Base-by-base conservation (phyloP, 92 coral and sea anemone genomes). In the Parazoanthus darwini region DNA sequence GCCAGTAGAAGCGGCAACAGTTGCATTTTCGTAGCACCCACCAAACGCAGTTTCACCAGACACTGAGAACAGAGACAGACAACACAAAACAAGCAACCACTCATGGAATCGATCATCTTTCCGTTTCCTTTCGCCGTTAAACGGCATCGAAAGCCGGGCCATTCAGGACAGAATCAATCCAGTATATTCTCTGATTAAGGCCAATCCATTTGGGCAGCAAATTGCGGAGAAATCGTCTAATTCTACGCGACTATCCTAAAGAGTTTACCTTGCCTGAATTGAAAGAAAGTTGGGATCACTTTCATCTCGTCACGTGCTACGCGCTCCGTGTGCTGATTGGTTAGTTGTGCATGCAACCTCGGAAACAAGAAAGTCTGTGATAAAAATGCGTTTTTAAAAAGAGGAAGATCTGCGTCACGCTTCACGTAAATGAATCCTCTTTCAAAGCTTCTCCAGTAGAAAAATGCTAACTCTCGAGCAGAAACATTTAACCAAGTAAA, bases 31-130 rank as follows among this genome's bases (percentile, higher is more conserved):
- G 33, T 29, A 71, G 87, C 98, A 95, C 36, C 89, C 92, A 70
- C 89, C 92, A 70, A 88, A 79, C 33, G 91, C 78, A 42, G 90
- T 81, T 83, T 90, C 91, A 68, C 88, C 93, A 22, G 94, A 95
- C 91, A 82, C 81, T 13, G 87, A 91, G 10, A 89, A 71, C 86
- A 90, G 88, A 65, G 86, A 71, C 86, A 90, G 88, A 65, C 89
- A 92, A 66, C 90, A 85, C 59, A 92, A 77, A 74, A 89, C 85
- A 67, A 86, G 73, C 42, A 86, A 9, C 36, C 82, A 75, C 72
- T 54, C 82, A 18, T 39, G 58, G 74, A 75, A 76, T 38, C 42
- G 51, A 37, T 58, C 87, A 70, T 51, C 42, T 84, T 29, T 84
- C 77, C 48, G 48, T 70, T 44, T 84, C 87, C 78, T 43, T 84